Percentiles rank a stretch among this genome's conserved stretches.
phyloP scores from a whole-genome alignment of 1,140 invertebrate genomes.

The Cyclargus thomasi region DNA sequence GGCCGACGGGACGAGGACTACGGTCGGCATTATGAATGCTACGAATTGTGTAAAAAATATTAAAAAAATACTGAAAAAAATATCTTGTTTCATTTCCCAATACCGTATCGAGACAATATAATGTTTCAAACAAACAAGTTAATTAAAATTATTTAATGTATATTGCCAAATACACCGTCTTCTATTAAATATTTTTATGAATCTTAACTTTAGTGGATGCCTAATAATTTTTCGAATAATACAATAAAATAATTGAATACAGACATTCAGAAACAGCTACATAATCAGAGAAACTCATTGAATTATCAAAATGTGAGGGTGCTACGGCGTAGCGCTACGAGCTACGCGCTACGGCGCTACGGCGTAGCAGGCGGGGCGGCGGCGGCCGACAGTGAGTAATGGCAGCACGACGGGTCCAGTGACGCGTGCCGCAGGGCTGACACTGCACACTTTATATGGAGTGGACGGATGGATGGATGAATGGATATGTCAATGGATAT shows the following conservation, averaged over 20 bases:
- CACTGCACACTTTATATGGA: constrained; percentile 19
- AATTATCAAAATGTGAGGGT: not conserved
- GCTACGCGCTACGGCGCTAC: constrained; percentile 35
- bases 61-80: constrained; percentile 71
- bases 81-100: constrained; percentile 51
- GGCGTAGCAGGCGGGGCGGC: constrained; percentile 61
- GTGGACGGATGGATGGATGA: not conserved
- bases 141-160: too few relatives aligned
- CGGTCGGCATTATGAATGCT: constrained; percentile 77
- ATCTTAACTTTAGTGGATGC: too few relatives aligned
- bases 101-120: too few relatives aligned
- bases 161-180: too few relatives aligned
- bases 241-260: too few relatives aligned
- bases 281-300: constrained; percentile 11
- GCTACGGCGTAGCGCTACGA: not conserved
- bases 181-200: too few relatives aligned
- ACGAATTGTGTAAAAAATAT: constrained; percentile 77
- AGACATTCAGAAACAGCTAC: too few relatives aligned
- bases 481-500: too few relatives aligned
- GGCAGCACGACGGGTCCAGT: constrained; percentile 69
- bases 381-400: constrained; percentile 72
- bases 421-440: constrained; percentile 66
- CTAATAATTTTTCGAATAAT: too few relatives aligned
- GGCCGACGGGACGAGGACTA: constrained; percentile 55
- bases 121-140: too few relatives aligned